Percentiles rank a stretch among this genome's conserved stretches.
Evolutionary conservation across 2,888 invertebrate species (phyloP).

Genomic region (Xestia xanthographa): DNA sequence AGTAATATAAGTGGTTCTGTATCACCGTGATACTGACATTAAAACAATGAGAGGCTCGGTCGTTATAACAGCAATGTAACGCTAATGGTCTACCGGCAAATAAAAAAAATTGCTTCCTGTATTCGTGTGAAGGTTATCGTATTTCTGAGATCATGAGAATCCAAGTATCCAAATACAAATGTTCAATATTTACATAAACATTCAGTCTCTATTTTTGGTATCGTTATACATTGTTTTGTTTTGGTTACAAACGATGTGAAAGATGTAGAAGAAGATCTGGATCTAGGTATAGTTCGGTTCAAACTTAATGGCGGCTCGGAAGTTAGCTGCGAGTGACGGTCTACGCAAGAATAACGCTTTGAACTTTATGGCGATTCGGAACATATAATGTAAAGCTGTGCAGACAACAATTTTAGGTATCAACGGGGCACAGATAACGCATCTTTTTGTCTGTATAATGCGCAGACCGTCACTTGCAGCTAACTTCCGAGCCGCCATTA

Average conservation of each 20-base stretch:
- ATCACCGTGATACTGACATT: not conserved
- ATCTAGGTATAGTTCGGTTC: no score
- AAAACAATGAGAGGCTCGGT: conserved; percentile 44
- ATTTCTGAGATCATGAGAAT: conserved; percentile 10
- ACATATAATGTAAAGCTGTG: no score
- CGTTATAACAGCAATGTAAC: conserved; percentile 7
- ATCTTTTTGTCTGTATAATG: no score
- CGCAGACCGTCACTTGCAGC: no score
- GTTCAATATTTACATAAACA: not conserved
- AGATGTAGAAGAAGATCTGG: not conserved
- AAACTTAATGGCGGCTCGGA: no score
- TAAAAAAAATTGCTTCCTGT: conserved; percentile 40
- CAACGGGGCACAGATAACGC: no score
- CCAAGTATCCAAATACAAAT: conserved; percentile 4
- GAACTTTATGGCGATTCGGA: no score
- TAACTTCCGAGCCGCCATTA: no score
- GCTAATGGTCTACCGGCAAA: conserved; percentile 25
- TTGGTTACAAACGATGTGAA: not conserved
- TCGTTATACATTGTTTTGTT: not conserved
- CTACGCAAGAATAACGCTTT: no score
- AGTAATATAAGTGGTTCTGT: not conserved
- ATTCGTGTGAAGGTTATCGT: conserved; percentile 22
- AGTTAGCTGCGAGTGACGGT: no score
- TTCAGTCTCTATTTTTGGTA: not conserved
- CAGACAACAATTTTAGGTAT: no score